Conservation (phyloP, 2,797 vertebrate genomes). For the Myripristis murdjan region DNA sequence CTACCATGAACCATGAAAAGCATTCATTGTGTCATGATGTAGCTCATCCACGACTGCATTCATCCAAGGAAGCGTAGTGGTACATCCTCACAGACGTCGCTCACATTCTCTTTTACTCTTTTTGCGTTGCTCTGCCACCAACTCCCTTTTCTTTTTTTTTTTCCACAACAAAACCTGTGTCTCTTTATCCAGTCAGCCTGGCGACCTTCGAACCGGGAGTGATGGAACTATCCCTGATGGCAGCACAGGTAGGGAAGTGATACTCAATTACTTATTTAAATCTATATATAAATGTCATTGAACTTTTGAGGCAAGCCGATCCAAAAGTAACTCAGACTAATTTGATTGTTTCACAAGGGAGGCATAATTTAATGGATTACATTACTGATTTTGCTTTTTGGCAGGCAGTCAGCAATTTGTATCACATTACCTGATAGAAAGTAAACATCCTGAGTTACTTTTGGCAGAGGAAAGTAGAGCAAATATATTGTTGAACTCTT, state of each 20-base stretch:
- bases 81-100: slow-evolving; percentile 10
- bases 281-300: background rate
- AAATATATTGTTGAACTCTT: background rate
- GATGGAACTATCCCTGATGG: slow-evolving; percentile 79
- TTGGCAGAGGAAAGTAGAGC: background rate
- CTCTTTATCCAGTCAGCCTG: slow-evolving; percentile 20
- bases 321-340: background rate
- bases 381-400: background rate
- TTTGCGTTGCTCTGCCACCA: background rate
- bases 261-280: background rate
- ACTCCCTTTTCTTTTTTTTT: background rate
- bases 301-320: background rate
- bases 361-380: background rate
- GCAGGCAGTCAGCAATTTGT: background rate
- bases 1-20: slow-evolving; percentile 70
- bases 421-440: background rate
- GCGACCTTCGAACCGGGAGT: slow-evolving; percentile 45
- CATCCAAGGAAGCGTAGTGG: slow-evolving; percentile 40
- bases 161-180: background rate
- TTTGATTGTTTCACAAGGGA: background rate
- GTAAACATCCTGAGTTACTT: no score
- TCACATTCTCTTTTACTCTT: background rate
- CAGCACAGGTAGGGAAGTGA: slow-evolving; percentile 70
- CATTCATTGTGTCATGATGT: slow-evolving; percentile 59
- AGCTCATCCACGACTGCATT: slow-evolving; percentile 45